Percentiles rank a stretch among this genome's conserved stretches.
phyloP scores from a whole-genome alignment of 2,888 invertebrate species.

The Drosophila limbata region DNA sequence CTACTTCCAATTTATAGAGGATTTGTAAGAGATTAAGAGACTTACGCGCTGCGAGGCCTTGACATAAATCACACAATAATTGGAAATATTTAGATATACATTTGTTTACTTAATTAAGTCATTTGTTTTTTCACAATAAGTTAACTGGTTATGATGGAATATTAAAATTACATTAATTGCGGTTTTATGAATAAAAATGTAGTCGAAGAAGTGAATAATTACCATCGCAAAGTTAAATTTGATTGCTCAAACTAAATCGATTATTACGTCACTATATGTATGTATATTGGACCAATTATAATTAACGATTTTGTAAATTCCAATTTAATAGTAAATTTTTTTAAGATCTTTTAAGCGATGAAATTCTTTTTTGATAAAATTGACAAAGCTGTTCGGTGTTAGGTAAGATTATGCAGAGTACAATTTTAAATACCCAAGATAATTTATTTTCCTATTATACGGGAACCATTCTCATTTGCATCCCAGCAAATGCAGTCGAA shows the following conservation, averaged over 20 bases:
- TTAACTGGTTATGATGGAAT: not conserved
- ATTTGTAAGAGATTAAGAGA: too few relatives aligned
- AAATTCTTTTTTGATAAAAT: not conserved
- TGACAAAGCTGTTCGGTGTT: not conserved
- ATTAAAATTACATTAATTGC: not conserved
- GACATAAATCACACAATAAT: too few relatives aligned
- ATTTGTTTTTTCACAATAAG: too few relatives aligned
- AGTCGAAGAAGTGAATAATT: too few relatives aligned
- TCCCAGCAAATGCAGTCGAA: constrained; percentile 14
- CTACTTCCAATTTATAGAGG: constrained; percentile 5
- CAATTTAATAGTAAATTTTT: not conserved
- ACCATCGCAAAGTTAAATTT: not conserved
- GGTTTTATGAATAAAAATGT: not conserved
- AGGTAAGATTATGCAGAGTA: too few relatives aligned
- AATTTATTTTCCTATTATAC: not conserved
- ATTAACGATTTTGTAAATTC: not conserved
- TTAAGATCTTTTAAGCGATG: not conserved
- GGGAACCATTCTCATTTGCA: not conserved
- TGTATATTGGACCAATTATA: not conserved
- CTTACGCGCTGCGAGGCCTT: too few relatives aligned
- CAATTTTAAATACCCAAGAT: not conserved
- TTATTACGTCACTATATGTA: not conserved
- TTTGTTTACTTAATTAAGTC: too few relatives aligned
- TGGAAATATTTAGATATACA: too few relatives aligned
- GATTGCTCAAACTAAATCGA: not conserved